Conservation (phyloP, 2,888 invertebrate genomes). For the Eilema caniola region DNA sequence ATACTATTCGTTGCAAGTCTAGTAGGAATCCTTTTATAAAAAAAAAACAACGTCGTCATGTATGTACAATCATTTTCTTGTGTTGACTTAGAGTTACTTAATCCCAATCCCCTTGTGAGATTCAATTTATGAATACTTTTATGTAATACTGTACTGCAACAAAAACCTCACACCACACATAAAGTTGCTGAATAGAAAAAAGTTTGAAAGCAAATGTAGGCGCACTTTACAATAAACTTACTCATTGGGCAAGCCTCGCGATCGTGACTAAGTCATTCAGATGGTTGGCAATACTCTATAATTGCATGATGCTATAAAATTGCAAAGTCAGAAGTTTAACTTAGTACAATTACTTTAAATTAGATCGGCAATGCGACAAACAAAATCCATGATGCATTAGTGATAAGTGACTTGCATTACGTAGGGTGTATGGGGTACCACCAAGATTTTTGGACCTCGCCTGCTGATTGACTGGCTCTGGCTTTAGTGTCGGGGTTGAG, state of each 20-base stretch:
- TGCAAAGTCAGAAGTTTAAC: background rate
- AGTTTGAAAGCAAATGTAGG: background rate
- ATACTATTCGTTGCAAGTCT: too few species aligned
- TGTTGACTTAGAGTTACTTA: too few species aligned
- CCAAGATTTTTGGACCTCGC: too few species aligned
- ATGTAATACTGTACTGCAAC: too few species aligned
- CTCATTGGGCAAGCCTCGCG: background rate
- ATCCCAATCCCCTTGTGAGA: too few species aligned
- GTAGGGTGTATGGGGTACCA: too few species aligned
- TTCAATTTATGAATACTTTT: too few species aligned
- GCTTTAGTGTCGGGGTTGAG: too few species aligned
- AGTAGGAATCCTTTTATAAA: too few species aligned
- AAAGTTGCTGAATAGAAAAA: background rate
- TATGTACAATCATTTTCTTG: too few species aligned
- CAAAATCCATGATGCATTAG: background rate
- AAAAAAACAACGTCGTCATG: too few species aligned
- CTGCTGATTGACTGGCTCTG: too few species aligned
- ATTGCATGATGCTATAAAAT: slow-evolving; percentile 1
- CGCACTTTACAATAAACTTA: background rate
- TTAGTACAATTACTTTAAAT: background rate
- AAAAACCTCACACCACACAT: background rate
- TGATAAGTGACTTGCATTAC: background rate
- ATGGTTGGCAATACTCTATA: slow-evolving; percentile 2
- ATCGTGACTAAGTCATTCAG: background rate
- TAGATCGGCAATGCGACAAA: background rate